Conservation (phyloP, 2,888 invertebrate genomes). For the Leucoma salicis region DNA sequence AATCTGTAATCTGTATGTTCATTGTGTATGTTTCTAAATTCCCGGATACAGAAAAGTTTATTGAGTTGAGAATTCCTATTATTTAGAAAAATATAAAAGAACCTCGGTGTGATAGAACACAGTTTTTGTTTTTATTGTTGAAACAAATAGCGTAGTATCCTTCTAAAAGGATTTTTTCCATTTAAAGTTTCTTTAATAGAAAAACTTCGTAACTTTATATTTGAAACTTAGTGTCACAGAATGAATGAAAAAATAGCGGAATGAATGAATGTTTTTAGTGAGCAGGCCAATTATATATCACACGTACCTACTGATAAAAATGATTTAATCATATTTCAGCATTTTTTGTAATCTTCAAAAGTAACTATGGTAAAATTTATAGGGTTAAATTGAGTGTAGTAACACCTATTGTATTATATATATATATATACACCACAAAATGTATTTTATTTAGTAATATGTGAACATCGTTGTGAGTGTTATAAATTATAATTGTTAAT, state of each 20-base stretch:
- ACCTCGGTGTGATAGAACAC: background rate
- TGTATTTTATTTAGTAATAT: no score
- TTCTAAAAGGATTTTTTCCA: background rate
- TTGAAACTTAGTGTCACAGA: background rate
- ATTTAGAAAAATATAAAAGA: background rate
- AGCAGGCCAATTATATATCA: no score
- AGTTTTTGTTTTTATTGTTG: background rate
- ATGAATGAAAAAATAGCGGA: background rate
- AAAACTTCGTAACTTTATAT: background rate
- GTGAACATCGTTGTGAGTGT: no score
- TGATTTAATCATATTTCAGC: no score
- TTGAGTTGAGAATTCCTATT: background rate
- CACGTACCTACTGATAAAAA: no score
- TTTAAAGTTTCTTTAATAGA: background rate
- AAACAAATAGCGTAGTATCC: background rate
- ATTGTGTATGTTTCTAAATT: background rate
- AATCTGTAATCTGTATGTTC: background rate
- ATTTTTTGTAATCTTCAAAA: no score
- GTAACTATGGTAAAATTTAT: no score
- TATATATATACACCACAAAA: no score
- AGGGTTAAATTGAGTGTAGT: no score
- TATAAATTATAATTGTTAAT: no score
- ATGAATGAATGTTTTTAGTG: no score
- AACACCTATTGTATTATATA: no score
- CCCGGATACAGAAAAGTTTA: background rate